Evolutionary conservation across 2,113 vertebrate genomes (phyloP), one percentile per base, ranked within the genome.

Genomic region (Connochaetes taurinus): DNA sequence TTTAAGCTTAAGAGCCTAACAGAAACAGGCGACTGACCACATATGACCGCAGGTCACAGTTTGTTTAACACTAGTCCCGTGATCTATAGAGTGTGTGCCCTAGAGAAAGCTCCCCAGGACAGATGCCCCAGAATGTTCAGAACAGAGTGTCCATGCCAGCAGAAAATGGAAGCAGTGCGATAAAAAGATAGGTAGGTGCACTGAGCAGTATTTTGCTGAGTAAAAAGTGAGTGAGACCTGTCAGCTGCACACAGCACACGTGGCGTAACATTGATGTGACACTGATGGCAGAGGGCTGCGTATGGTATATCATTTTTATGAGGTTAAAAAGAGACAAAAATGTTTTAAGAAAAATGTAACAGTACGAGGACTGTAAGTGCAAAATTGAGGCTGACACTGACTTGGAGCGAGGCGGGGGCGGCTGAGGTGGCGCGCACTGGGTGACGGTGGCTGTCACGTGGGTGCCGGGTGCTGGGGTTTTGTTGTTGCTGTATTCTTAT

Each of bases 181-280:
- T 84, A 13, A 43, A 31, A 45, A 50, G 27, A 6, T 10, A 47
- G 58, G 3, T 14, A 7, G 2, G 16, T 40, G 29, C 13, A 0
- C 10, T 27, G 1, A 9, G 29, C 64, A 21, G 4, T 53, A 1
- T 36, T 31, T 17, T 6, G 2, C 53, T 29, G 40, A 47, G 31
- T 45, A 10, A 33, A 29, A 19, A 7, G 33, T 17, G 62, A 23
- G 2, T 7, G 45, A 21, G 2, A 4, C 6, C 0, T 7, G 3
- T 31, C 45, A 7, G 0, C 40, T 14, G 11, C 31, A 16, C 33
- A 21, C 60, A 15, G 9, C 76, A 23, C 11, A 16, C 9, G 2
- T 1, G 19, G 36, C 7, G 0, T 47, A 5, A 50, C 17, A 2
- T 4, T 11, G 6, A 10, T 9, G 0, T 1, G 36, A 1, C 7